phyloP scores from a whole-genome alignment of 2,797 vertebrate species.

The Gymnopithys bicolor region DNA sequence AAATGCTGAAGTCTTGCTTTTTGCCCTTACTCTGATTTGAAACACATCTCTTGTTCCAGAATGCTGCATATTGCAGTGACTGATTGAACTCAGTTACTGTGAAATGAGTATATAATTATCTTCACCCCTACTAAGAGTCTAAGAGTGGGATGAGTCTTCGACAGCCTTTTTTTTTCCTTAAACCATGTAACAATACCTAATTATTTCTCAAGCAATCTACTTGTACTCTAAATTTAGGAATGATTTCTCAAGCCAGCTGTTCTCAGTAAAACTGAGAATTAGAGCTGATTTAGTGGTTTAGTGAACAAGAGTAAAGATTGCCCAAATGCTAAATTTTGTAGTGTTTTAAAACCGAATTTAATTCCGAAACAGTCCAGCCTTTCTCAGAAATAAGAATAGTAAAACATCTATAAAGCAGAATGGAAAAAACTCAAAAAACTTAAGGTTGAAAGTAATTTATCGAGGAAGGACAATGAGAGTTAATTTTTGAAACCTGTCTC shows the following conservation, averaged over 20 bases:
- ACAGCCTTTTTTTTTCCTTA: neutral
- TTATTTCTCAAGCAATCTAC: slow-evolving; percentile 53
- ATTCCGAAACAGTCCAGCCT: neutral
- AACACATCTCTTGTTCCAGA: neutral
- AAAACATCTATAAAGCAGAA: neutral
- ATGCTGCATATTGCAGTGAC: neutral
- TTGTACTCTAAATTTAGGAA: slow-evolving; percentile 45
- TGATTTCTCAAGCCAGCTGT: slow-evolving; percentile 10
- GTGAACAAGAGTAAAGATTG: neutral
- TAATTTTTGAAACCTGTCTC: neutral
- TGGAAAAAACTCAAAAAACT: neutral
- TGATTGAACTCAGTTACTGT: slow-evolving; percentile 9
- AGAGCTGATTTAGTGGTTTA: slow-evolving; percentile 2
- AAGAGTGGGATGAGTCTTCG: slow-evolving; percentile 4
- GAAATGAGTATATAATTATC: slow-evolving; percentile 55
- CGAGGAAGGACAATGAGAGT: neutral
- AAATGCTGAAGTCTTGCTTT: neutral
- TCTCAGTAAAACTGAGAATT: neutral
- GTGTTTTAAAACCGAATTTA: neutral
- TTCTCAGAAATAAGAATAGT: neutral
- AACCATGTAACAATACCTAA: slow-evolving; percentile 13
- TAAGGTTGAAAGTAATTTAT: neutral
- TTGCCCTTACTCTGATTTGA: neutral
- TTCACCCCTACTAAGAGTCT: neutral
- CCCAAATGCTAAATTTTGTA: neutral